Conservation (phyloP, 2,797 vertebrate genomes). For the Acanthis flammea region DNA sequence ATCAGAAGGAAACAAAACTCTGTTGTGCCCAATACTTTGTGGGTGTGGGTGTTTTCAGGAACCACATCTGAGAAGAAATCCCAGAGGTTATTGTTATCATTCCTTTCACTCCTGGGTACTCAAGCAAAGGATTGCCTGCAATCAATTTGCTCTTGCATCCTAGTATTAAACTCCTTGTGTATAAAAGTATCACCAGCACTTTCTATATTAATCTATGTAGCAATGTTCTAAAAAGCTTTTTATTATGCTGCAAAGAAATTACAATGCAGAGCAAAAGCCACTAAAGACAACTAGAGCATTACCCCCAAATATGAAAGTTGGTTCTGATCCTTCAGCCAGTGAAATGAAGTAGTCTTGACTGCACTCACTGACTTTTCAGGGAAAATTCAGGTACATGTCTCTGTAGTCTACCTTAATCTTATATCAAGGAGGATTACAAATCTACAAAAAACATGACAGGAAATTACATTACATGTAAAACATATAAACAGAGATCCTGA, state of each 20-base stretch:
- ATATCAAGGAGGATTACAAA: conserved; percentile 47
- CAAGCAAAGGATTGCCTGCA: conserved; percentile 73
- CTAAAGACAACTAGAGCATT: conserved; percentile 56
- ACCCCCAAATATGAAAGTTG: conserved; percentile 13
- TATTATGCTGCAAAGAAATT: conserved; percentile 71
- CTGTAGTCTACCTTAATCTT: conserved; percentile 20
- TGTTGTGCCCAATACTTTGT: conserved; percentile 43
- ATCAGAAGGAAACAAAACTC: conserved; percentile 65
- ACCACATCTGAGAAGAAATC: conserved; percentile 68
- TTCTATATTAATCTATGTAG: conserved; percentile 73
- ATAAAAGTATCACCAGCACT: conserved; percentile 73
- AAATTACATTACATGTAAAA: conserved; percentile 46
- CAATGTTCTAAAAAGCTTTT: conserved; percentile 72
- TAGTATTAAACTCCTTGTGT: conserved; percentile 66
- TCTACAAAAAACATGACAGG: conserved; percentile 36
- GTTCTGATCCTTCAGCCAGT: background rate
- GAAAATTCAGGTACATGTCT: background rate
- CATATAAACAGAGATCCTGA: background rate
- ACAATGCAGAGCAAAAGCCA: conserved; percentile 65
- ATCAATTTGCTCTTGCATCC: conserved; percentile 76
- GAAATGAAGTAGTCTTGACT: background rate
- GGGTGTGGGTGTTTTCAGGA: conserved; percentile 59
- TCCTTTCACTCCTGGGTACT: conserved; percentile 72
- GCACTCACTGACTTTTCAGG: background rate
- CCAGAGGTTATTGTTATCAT: conserved; percentile 70